Base-by-base conservation (phyloP, 2,888 invertebrate species). In the Eupithecia exiguata region DNA sequence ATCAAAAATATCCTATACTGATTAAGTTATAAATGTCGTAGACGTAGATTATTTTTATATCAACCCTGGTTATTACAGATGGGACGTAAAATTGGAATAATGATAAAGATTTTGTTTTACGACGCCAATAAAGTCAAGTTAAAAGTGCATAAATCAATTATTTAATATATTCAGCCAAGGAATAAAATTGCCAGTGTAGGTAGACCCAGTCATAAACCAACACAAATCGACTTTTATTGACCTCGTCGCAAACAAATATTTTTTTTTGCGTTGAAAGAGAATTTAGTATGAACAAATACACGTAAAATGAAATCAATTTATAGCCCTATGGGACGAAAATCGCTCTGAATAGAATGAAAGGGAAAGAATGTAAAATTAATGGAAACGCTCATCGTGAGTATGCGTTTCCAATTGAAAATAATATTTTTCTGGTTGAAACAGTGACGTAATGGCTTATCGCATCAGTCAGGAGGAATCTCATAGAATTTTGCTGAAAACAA, bases 291-390 rank as follows among this genome's bases (percentile, higher is more conserved):
- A 75, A 80, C 81, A 82, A 82, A 84, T 77, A 82, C 77, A 80
- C 82, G 82, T 84, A 83, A 85, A 87, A 88, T 87, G 88, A 87
- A 89, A 90, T 88, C 87, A 88, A 87, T 87, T 88, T 82, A 84
- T 82, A 80, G 81, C 81, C 83, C 82, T 80, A 75, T 81, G 80
- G 79, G 80, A 81, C 82, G 82, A 82, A 82, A 83, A 72, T 63
- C 66, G 82, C 82, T 84, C 76, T 81, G 83, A 84, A 83, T 82
- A 80, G 81, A 77, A 82, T 83, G 84, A 85, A 84, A 86, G 84
- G 84, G 84, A 83, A 82, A 82, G 82, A 83, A 86, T 84, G 81
- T 80, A 83, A 84, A 87, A 87, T 86, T 83, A 87, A 88, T 86
- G 85, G 84, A 82, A 83, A 79, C 83, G 83, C 80, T 88, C 87